Conservation (phyloP, 1,140 invertebrate genomes). For the Penaeus vannamei region DNA sequence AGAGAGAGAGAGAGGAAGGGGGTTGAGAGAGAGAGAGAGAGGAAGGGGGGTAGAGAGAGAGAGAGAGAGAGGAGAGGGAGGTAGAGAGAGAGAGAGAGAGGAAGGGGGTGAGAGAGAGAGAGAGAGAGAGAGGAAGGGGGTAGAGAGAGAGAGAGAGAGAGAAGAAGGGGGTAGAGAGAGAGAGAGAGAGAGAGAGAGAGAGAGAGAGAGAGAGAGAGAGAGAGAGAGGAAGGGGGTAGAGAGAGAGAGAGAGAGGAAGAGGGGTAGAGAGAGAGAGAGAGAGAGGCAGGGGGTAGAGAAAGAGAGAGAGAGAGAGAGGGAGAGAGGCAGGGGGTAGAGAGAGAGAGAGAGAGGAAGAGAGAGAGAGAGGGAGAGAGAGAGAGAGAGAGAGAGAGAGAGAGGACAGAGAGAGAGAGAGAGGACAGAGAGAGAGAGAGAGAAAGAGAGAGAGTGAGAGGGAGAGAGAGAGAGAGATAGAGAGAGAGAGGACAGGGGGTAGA, state of each 20-base stretch:
- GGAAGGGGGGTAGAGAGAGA: conserved; percentile 14
- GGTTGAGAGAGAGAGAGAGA: conserved; percentile 19
- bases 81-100: too few relatives aligned
- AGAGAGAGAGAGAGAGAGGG: conserved; percentile 12
- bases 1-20: too few relatives aligned
- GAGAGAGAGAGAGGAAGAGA: not conserved
- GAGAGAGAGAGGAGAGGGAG: not conserved
- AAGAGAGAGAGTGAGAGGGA: not conserved
- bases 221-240: not conserved
- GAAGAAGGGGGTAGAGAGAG: too few relatives aligned
- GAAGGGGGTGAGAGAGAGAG: too few relatives aligned
- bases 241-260: not conserved
- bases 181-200: too few relatives aligned
- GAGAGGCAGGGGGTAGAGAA: not conserved
- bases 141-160: too few relatives aligned
- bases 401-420: not conserved
- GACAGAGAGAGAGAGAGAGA: not conserved
- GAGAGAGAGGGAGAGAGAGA: too few relatives aligned
- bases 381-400: not conserved
- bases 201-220: too few relatives aligned
- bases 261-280: not conserved
- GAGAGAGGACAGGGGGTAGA: not conserved
- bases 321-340: not conserved
- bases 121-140: too few relatives aligned
- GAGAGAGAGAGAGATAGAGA: not conserved